Conservation (phyloP, 1,140 invertebrate genomes). For the Himalopsyche phryganea region DNA sequence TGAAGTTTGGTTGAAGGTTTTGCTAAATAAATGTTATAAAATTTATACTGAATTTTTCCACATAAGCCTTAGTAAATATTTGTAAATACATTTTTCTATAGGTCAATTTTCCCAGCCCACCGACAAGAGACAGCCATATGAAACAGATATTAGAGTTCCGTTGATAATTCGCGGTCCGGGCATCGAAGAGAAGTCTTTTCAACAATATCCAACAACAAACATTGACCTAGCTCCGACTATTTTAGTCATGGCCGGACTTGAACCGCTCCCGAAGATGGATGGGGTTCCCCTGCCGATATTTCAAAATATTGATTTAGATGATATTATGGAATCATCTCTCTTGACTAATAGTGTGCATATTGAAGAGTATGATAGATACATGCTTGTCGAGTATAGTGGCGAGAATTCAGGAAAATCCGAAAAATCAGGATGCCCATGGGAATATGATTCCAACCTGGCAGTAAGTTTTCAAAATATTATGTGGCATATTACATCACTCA, state of each 20-base stretch:
- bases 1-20: no score
- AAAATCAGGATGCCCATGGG: conserved; percentile 56
- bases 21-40: no score
- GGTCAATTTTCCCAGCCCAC: conserved; percentile 82
- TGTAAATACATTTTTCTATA: no score
- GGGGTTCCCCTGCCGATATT: conserved; percentile 57
- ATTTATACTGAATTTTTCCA: no score
- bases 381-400: conserved; percentile 77
- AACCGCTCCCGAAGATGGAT: conserved; percentile 58
- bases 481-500: no score
- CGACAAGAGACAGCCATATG: conserved; percentile 87
- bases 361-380: conserved; percentile 44
- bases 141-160: conserved; percentile 82
- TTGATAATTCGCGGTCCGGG: conserved; percentile 74
- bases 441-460: conserved; percentile 53
- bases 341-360: conserved; percentile 5
- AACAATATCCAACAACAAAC: conserved; percentile 61
- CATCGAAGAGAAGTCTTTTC: conserved; percentile 48
- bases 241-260: conserved; percentile 60
- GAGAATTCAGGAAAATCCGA: conserved; percentile 55
- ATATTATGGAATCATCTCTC: conserved; percentile 14
- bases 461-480: conserved; percentile 44
- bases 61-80: no score
- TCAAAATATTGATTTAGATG: conserved; percentile 29
- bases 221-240: conserved; percentile 83